Evolutionary conservation across 2,797 vertebrate species (phyloP).

Genomic region (Danio albolineatus): DNA sequence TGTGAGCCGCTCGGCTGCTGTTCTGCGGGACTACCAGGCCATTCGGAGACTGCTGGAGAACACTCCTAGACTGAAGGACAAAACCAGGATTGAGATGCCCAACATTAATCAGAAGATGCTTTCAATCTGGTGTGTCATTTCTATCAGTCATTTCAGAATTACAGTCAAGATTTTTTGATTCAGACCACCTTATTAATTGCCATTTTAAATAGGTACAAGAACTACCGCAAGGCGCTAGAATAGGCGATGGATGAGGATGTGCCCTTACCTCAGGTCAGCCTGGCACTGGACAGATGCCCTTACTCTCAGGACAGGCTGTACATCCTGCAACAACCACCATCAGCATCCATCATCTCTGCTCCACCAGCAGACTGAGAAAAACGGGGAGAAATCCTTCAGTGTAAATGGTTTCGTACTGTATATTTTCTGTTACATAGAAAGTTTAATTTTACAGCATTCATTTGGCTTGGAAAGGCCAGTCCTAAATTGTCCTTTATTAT

Average conservation of each 20-base stretch:
- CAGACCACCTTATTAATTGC: not conserved
- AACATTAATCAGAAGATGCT: not conserved
- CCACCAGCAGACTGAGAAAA: not conserved
- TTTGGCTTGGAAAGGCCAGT: too few relatives aligned
- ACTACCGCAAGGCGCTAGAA: not conserved
- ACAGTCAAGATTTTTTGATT: not conserved
- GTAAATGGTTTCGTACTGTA: not conserved
- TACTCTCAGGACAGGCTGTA: too few relatives aligned
- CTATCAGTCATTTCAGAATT: not conserved
- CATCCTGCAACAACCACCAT: not conserved
- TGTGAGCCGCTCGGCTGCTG: not conserved
- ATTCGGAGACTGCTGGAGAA: not conserved
- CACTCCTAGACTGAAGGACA: not conserved
- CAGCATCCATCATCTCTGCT: not conserved
- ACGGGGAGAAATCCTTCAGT: not conserved
- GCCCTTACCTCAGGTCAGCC: not conserved
- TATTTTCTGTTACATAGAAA: too few relatives aligned
- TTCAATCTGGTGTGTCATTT: conserved; percentile 1
- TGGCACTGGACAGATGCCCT: not conserved
- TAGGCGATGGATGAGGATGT: not conserved
- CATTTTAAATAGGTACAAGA: not conserved
- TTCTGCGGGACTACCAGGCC: not conserved
- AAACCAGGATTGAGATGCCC: not conserved
- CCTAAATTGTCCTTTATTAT: too few relatives aligned
- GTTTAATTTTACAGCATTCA: too few relatives aligned